Evolutionary conservation across 2,113 vertebrate genomes (phyloP).

Genomic region (Anguilla japonica): DNA sequence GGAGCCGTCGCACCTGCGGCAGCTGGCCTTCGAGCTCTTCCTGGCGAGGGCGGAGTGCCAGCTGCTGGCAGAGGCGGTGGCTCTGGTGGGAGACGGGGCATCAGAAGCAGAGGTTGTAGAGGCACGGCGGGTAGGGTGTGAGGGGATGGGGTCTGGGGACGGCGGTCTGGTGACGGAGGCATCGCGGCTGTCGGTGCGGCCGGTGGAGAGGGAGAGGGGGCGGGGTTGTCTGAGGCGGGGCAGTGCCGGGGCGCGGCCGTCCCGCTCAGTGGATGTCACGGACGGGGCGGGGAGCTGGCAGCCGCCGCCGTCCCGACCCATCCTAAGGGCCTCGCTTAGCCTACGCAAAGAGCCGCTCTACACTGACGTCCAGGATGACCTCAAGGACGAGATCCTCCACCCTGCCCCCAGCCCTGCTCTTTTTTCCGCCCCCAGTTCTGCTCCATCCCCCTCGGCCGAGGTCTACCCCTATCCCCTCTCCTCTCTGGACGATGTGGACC

Average conservation of each 20-base stretch:
- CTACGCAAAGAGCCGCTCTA: slow-evolving; percentile 69
- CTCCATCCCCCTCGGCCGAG: slow-evolving; percentile 31
- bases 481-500: slow-evolving; percentile 74
- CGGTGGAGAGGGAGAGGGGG: slow-evolving; percentile 63
- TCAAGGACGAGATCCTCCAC: slow-evolving; percentile 74
- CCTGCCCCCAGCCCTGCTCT: slow-evolving; percentile 61
- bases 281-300: slow-evolving; percentile 77
- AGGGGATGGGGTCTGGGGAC: slow-evolving; percentile 67
- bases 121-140: slow-evolving; percentile 67
- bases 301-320: slow-evolving; percentile 65
- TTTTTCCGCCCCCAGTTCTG: slow-evolving; percentile 55
- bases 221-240: slow-evolving; percentile 72
- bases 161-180: slow-evolving; percentile 65
- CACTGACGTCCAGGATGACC: slow-evolving; percentile 60
- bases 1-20: slow-evolving; percentile 64
- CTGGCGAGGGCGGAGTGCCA: slow-evolving; percentile 78
- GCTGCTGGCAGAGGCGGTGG: slow-evolving; percentile 74
- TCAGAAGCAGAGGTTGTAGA: slow-evolving; percentile 67
- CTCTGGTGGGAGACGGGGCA: slow-evolving; percentile 75
- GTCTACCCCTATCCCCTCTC: slow-evolving; percentile 64
- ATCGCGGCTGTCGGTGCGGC: slow-evolving; percentile 64
- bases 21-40: slow-evolving; percentile 78
- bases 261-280: slow-evolving; percentile 70
- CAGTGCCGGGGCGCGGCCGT: slow-evolving; percentile 75
- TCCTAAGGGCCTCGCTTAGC: slow-evolving; percentile 68